These are phyloP conservation scores for Rhyacichthys aspro DNA, from an alignment of 2,797 vertebrate species.

Conservation along the genomic window DNA sequence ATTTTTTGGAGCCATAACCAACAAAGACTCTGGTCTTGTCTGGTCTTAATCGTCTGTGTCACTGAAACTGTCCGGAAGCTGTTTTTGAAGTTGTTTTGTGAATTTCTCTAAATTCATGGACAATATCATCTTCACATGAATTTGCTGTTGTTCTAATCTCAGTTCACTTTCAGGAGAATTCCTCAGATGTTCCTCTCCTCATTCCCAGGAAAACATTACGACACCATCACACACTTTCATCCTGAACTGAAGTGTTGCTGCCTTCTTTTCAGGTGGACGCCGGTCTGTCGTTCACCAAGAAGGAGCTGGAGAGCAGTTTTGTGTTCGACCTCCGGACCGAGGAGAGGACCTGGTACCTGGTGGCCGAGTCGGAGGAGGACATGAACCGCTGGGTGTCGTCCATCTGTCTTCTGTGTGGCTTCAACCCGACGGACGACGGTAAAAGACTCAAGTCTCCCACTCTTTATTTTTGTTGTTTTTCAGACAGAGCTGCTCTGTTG, in stretches of 20 bases:
- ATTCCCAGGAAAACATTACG: too few species aligned
- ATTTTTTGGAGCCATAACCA: too few species aligned
- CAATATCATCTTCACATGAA: too few species aligned
- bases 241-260: neutral
- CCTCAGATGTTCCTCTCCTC: too few species aligned
- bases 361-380: conserved; percentile 91
- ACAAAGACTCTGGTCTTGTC: too few species aligned
- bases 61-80: too few species aligned
- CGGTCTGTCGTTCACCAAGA: conserved; percentile 90
- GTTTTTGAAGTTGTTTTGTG: too few species aligned
- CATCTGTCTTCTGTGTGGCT: conserved; percentile 93
- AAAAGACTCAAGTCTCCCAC: neutral
- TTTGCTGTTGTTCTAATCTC: too few species aligned
- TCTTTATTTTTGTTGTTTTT: neutral
- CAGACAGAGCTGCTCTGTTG: conserved; percentile 15
- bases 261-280: conserved; percentile 88
- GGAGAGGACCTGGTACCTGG: conserved; percentile 91
- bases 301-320: conserved; percentile 91
- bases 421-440: conserved; percentile 81
- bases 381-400: conserved; percentile 95
- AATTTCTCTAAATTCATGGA: too few species aligned
- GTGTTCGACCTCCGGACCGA: conserved; percentile 93
- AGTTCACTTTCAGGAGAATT: too few species aligned
- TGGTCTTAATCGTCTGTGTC: too few species aligned
- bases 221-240: too few species aligned